Evolutionary conservation across 2,888 invertebrate species (phyloP), one percentile per base, ranked within the genome.

Genomic region (Hydropsyche betteni): DNA sequence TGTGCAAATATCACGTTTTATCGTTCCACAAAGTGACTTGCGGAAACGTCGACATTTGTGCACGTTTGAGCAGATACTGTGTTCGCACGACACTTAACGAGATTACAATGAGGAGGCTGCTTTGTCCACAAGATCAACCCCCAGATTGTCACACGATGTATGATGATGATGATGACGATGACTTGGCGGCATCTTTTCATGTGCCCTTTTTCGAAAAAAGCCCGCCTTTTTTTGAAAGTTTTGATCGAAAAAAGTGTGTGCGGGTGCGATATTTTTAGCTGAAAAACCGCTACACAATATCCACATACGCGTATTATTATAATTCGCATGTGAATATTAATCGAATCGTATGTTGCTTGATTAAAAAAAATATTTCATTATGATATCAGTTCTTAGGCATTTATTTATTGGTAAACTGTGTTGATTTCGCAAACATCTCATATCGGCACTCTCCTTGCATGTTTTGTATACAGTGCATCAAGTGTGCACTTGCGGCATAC

Each of bases 51-150:
- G 12, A 33, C 34, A 36, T 64, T 64, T 64, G 64, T 36, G 34
- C 64, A 64, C 36, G 64, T 53, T 69, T 69, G 38, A 68, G 38
- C 36, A 68, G 38, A 68, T 36, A 69, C 50, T 24, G 51, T 44
- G 33, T 69, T 70, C 36, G 44, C 53, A 53, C 58, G 72, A 72
- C 58, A 58, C 72, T 58, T 61, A 72, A 70, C 58, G 24, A 72
- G 72, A 72, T 72, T 38, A 72, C 72, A 72, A 72, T 72, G 38
- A 5, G 53, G 34, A 70, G 53, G 5, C 38, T 44, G n/a, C 36
- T 70, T 72, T 72, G 72, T 72, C 34, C 38, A 38, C 58, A 36
- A 33, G 72, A 72, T 72, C 72, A 72, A 58, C 72, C 72, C 72
- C 55, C 61, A 58, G 55, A 72, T 72, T 72, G 72, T 72, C 72